phyloP scores from a whole-genome alignment of 35 echinoderm and acorn worm genomes.

The Apostichopus parvimensis region DNA sequence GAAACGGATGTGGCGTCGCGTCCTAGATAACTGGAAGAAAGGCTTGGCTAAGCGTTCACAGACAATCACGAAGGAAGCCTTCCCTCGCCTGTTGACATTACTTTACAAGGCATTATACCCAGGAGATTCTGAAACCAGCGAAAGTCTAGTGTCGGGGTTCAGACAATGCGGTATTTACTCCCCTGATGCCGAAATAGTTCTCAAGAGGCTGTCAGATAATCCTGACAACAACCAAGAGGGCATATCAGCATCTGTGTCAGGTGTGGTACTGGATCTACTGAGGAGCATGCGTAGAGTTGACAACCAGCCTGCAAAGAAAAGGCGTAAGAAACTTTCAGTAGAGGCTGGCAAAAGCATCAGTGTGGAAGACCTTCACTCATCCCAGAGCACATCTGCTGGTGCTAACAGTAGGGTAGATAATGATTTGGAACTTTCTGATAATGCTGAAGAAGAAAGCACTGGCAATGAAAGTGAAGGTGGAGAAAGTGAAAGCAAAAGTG shows the following conservation, averaged over 20 bases:
- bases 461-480: too few relatives aligned
- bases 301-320: slow-evolving; percentile 29
- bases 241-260: slow-evolving; percentile 28
- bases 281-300: slow-evolving; percentile 16
- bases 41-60: slow-evolving; percentile 18
- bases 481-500: too few relatives aligned
- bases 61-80: slow-evolving; percentile 47
- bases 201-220: slow-evolving; percentile 24
- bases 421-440: too few relatives aligned
- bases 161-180: slow-evolving; percentile 28
- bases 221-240: neutral
- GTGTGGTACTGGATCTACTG: slow-evolving; percentile 35
- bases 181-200: neutral
- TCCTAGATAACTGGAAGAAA: slow-evolving; percentile 43
- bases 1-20: slow-evolving; percentile 41
- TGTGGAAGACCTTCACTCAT: slow-evolving; percentile 24
- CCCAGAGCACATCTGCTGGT: slow-evolving; percentile 1
- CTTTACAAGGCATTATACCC: neutral
- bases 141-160: slow-evolving; percentile 30
- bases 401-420: too few relatives aligned
- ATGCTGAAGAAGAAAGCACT: too few relatives aligned
- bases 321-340: slow-evolving; percentile 17
- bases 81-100: neutral
- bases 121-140: slow-evolving; percentile 18
- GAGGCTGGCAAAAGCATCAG: slow-evolving; percentile 48